These are phyloP conservation scores for Argentina silus DNA, from an alignment of 2,797 vertebrate species.

Conservation along the genomic window DNA sequence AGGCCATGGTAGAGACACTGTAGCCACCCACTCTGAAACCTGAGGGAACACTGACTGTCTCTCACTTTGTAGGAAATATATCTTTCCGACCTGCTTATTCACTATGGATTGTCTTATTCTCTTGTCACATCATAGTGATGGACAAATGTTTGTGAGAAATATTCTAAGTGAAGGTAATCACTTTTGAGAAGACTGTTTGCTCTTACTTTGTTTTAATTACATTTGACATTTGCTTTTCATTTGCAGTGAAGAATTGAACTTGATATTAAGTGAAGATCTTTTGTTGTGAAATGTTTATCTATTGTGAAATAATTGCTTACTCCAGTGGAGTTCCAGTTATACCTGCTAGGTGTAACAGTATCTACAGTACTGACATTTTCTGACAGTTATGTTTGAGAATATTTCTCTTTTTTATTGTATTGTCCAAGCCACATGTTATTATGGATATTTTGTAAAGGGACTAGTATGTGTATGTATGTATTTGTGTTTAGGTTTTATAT, in stretches of 20 bases:
- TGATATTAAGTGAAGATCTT: slow-evolving; percentile 56
- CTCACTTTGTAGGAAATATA: slow-evolving; percentile 73
- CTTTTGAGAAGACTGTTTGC: slow-evolving; percentile 51
- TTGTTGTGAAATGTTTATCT: slow-evolving; percentile 52
- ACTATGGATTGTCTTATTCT: slow-evolving; percentile 36
- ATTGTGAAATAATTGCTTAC: slow-evolving; percentile 63
- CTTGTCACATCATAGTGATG: slow-evolving; percentile 78
- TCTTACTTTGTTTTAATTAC: slow-evolving; percentile 45
- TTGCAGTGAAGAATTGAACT: slow-evolving; percentile 53
- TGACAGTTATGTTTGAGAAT: slow-evolving; percentile 71
- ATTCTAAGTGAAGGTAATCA: slow-evolving; percentile 38
- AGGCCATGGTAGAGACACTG: slow-evolving; percentile 81
- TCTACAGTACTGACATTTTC: slow-evolving; percentile 54
- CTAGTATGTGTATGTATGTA: slow-evolving; percentile 25
- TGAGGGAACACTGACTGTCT: slow-evolving; percentile 61
- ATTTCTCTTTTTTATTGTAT: slow-evolving; percentile 71
- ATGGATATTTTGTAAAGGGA: slow-evolving; percentile 42
- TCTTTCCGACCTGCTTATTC: slow-evolving; percentile 64
- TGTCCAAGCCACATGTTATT: slow-evolving; percentile 50
- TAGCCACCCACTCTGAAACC: slow-evolving; percentile 32
- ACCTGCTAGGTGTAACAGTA: slow-evolving; percentile 60
- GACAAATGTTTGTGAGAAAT: slow-evolving; percentile 52
- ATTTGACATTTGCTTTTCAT: slow-evolving; percentile 41
- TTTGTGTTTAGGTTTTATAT: slow-evolving; percentile 21
- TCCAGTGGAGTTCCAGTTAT: slow-evolving; percentile 79